Evolutionary conservation across 2,113 vertebrate species (phyloP), one percentile per base, ranked within the genome.

Genomic region (Laticauda colubrina): DNA sequence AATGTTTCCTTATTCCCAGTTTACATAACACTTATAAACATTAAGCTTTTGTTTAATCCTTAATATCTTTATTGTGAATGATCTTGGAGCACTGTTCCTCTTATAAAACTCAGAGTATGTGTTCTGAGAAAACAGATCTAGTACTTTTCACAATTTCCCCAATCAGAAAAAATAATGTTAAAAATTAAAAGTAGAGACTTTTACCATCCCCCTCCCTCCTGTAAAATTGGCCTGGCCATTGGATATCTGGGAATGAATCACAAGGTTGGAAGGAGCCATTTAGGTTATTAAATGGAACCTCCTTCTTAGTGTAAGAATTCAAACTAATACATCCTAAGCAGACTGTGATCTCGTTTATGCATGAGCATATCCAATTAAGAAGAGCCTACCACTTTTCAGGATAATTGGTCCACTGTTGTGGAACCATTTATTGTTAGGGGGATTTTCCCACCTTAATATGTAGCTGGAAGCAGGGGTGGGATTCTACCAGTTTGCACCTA

Each of bases 61-160:
- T 48, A 39, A 20, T 92, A 87, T 90, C 10, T 18, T 91, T 94
- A 48, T n/a, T 29, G n/a, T 57, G 26, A 89, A 89, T 93, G 85
- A 5, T 59, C 21, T 94, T 69, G 53, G 29, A 10, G 94, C 91
- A 93, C 4, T 7, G 89, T 89, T 85, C 29, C 93, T 93, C 43
- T 95, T 96, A 55, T 85, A 81, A 89, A 24, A 20, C 34, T 45
- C 43, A 39, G 95, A 81, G 14, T 93, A 11, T 10, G 2, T 51
- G 7, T 4, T 57, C 87, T 94, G 26, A 56, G 1, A 18, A 93
- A 91, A 34, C 9, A 53, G 45, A 51, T 53, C 12, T 87, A 87
- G 14, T 43, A 29, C 48, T 87, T 87, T 29, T 53, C 26, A 53
- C 48, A 26, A 53, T 53, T 87, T 87, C 48, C 12, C 2, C 45